phyloP scores from a whole-genome alignment of 2,113 vertebrate genomes.

The Rattus rattus region DNA sequence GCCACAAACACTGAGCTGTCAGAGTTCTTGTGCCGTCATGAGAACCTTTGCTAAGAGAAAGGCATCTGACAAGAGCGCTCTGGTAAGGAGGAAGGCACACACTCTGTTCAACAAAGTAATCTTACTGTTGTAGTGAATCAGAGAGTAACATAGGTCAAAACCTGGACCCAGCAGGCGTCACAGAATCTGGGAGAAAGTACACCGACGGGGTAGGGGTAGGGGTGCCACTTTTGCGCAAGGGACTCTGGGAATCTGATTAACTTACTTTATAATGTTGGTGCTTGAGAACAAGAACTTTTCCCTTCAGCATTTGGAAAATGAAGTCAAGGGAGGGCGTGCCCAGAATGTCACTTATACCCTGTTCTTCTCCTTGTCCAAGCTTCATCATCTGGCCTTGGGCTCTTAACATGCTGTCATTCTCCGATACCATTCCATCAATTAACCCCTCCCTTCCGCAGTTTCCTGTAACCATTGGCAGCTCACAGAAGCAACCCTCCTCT shows the following conservation, averaged over 20 bases:
- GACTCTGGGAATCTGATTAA: neutral
- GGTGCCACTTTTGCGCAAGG: neutral
- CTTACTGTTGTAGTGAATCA: constrained; percentile 4
- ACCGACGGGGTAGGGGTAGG: neutral
- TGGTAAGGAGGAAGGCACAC: neutral
- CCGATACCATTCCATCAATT: neutral
- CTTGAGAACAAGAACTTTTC: neutral
- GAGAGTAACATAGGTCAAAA: neutral
- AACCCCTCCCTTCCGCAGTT: neutral
- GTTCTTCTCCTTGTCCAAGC: neutral
- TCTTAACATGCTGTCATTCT: neutral
- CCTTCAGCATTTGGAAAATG: neutral
- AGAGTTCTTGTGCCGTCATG: neutral
- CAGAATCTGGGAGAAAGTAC: neutral
- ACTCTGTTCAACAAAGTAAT: constrained; percentile 26
- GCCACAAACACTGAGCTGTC: neutral
- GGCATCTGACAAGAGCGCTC: neutral
- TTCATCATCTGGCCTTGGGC: neutral
- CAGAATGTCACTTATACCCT: fast-evolving
- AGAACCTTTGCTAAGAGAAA: neutral
- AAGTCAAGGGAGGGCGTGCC: neutral
- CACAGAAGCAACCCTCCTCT: neutral
- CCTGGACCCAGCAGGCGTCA: neutral
- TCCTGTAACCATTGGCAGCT: neutral
- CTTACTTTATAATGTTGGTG: neutral